Evolutionary conservation across 2,113 vertebrate genomes (phyloP).

Genomic region (Sialia sialis): DNA sequence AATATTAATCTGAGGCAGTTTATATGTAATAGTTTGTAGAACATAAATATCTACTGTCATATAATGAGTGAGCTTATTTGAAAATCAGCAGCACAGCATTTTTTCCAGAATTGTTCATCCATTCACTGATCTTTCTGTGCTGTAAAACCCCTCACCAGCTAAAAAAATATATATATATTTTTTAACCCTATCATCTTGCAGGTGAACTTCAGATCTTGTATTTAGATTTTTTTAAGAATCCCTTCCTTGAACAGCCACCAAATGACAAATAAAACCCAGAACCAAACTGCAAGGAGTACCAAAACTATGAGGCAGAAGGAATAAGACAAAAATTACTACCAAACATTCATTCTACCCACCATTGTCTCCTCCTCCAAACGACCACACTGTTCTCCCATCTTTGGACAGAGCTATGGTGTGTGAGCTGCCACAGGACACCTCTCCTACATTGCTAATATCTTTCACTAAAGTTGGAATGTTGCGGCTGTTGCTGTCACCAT

Average conservation of each 20-base stretch:
- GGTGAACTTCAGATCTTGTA: background rate
- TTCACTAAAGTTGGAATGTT: slow-evolving; percentile 87
- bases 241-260: background rate
- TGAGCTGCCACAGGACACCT: slow-evolving; percentile 85
- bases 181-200: background rate
- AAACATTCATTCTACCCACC: slow-evolving; percentile 61
- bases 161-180: too few relatives aligned
- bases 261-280: background rate
- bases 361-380: slow-evolving; percentile 86
- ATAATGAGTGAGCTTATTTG: background rate
- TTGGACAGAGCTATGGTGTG: slow-evolving; percentile 85
- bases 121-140: background rate
- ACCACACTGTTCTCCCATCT: slow-evolving; percentile 85
- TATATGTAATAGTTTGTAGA: background rate
- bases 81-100: background rate
- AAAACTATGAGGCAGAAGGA: background rate
- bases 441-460: slow-evolving; percentile 86
- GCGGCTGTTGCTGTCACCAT: slow-evolving; percentile 85
- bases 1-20: background rate
- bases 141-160: background rate
- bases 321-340: background rate
- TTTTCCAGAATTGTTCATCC: background rate
- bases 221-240: background rate
- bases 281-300: background rate
- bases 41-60: background rate